phyloP scores from a whole-genome alignment of 1,140 invertebrate species.

The Pomacea maculata region DNA sequence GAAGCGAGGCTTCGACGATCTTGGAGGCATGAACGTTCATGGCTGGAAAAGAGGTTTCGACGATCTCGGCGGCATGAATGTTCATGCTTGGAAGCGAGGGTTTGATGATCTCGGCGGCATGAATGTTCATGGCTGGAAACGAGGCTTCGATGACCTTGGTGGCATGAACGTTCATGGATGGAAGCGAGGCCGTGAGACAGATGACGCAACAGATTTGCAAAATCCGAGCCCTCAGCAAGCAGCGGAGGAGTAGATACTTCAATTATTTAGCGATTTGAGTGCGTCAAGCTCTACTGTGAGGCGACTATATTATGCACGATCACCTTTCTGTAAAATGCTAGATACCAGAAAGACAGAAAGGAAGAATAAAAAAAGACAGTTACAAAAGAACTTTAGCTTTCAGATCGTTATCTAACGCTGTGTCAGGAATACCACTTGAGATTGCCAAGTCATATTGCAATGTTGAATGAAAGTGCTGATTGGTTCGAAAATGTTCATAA shows the following conservation, averaged over 20 bases:
- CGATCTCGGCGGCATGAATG: conserved; percentile 17
- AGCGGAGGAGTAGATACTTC: background rate
- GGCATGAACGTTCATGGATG: conserved; percentile 21
- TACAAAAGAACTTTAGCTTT: no score
- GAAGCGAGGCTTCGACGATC: conserved; percentile 22
- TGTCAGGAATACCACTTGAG: no score
- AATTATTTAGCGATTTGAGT: background rate
- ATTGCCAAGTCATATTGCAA: no score
- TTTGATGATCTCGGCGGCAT: conserved; percentile 17
- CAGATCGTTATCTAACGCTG: no score
- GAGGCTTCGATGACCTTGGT: conserved; percentile 20
- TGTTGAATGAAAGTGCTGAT: no score
- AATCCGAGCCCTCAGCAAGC: background rate
- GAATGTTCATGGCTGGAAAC: conserved; percentile 19
- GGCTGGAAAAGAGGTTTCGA: conserved; percentile 26
- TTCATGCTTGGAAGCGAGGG: conserved; percentile 19
- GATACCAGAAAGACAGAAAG: no score
- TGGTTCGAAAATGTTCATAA: no score
- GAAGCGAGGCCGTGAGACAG: conserved; percentile 18
- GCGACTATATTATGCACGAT: background rate
- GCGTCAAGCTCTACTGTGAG: background rate
- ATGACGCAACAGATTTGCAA: conserved; percentile 6
- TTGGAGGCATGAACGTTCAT: conserved; percentile 22
- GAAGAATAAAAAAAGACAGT: no score
- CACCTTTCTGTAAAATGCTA: no score